Evolutionary conservation across 1,140 invertebrate genomes (phyloP).

Genomic region (Rhizoglyphus robini): DNA sequence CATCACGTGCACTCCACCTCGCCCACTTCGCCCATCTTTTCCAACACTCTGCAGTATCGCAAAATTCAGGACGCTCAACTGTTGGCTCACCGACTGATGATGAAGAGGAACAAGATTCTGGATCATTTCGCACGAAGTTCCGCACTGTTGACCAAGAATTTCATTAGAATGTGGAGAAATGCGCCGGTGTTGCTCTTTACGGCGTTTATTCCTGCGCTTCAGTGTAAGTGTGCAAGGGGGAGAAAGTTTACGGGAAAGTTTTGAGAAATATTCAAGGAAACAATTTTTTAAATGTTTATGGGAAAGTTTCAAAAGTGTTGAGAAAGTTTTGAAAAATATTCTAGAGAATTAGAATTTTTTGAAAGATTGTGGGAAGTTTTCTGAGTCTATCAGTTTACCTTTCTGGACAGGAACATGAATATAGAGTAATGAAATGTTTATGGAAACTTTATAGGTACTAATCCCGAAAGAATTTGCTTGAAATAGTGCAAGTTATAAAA

Average conservation of each 20-base stretch:
- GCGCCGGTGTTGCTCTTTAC: conserved; percentile 48
- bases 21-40: not conserved
- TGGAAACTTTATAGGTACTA: too few species aligned
- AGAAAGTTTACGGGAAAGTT: too few species aligned
- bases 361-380: too few species aligned
- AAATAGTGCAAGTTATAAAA: too few species aligned
- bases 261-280: too few species aligned
- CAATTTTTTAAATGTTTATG: too few species aligned
- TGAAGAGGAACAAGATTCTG: conserved; percentile 14
- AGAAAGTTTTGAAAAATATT: too few species aligned
- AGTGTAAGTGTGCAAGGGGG: conserved; percentile 55
- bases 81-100: not conserved
- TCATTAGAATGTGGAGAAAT: conserved; percentile 23
- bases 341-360: too few species aligned
- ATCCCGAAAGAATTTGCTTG: too few species aligned
- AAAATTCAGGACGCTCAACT: conserved; percentile 2
- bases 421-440: too few species aligned
- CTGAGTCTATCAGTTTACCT: too few species aligned
- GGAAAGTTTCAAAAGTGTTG: too few species aligned
- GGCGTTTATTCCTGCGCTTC: conserved; percentile 73
- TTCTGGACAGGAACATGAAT: not conserved
- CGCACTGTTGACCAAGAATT: conserved; percentile 21
- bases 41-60: not conserved
- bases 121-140: conserved; percentile 19
- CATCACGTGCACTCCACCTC: not conserved